A percentile compares a stretch with the other conserved stretches of the same genome.
These are phyloP conservation scores for Alviniconcha strummeri DNA, from an alignment of 2,888 invertebrate species.

Conservation along the genomic window DNA sequence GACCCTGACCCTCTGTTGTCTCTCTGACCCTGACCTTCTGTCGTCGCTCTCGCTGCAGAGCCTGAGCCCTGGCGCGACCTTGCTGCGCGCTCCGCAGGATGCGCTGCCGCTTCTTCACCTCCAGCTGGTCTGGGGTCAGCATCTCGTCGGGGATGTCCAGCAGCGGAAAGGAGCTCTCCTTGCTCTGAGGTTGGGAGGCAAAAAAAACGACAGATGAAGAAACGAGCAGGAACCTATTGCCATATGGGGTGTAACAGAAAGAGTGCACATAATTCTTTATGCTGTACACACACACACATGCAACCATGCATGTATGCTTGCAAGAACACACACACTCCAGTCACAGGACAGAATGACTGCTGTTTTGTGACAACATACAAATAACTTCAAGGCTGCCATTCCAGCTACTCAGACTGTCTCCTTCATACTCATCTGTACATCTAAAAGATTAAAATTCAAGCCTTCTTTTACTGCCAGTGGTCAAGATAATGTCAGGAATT, in stretches of 20 bases:
- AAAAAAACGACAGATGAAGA: background rate
- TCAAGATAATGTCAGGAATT: too few relatives aligned
- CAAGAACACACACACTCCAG: background rate
- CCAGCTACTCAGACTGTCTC: too few relatives aligned
- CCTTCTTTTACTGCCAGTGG: too few relatives aligned
- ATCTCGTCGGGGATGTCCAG: constrained; percentile 68
- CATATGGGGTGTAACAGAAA: background rate
- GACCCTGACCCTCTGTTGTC: too few relatives aligned
- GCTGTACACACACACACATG: background rate
- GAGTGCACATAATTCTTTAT: background rate
- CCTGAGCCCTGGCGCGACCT: constrained; percentile 58
- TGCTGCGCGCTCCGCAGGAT: constrained; percentile 66
- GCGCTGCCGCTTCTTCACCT: constrained; percentile 76
- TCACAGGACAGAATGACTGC: too few relatives aligned
- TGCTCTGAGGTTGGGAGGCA: constrained; percentile 38
- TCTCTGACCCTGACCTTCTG: constrained; percentile 53
- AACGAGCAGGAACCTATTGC: background rate
- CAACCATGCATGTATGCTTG: background rate
- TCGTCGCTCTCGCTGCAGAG: constrained; percentile 60
- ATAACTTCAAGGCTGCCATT: too few relatives aligned
- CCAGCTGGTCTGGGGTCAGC: constrained; percentile 67
- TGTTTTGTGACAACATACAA: too few relatives aligned
- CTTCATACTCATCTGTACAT: too few relatives aligned
- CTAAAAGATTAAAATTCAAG: too few relatives aligned
- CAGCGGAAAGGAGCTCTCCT: constrained; percentile 60